Percentiles rank a stretch among this genome's conserved stretches.
Conservation (phyloP, 1,140 invertebrate species). For the Catajapyx aquilonaris region DNA sequence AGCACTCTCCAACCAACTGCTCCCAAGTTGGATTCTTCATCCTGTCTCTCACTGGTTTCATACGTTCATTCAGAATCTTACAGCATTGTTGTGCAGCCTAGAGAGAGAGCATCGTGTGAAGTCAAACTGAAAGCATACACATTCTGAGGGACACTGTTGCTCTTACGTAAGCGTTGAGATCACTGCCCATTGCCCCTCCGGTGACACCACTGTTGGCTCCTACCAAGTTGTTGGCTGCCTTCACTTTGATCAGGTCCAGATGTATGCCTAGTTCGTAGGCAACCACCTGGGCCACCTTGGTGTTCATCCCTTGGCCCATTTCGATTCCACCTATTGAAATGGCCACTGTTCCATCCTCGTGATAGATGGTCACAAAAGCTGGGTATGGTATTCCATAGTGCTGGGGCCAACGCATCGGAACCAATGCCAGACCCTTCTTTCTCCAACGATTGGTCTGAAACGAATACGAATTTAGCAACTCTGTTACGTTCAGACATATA, state of each 20-base stretch:
- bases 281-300: constrained; percentile 56
- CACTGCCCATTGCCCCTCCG: constrained; percentile 48
- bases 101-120: too few species aligned
- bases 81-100: constrained; percentile 46
- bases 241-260: constrained; percentile 39
- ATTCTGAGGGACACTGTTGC: too few species aligned
- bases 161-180: constrained; percentile 39
- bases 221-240: constrained; percentile 36
- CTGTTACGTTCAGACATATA: too few species aligned
- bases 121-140: too few species aligned
- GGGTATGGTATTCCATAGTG: constrained; percentile 32
- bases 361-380: constrained; percentile 45
- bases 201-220: constrained; percentile 38
- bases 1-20: constrained; percentile 34
- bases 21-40: constrained; percentile 39
- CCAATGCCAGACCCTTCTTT: constrained; percentile 43
- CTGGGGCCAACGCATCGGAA: constrained; percentile 41
- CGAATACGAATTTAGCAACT: too few species aligned
- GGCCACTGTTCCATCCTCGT: constrained; percentile 49
- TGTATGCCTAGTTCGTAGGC: constrained; percentile 50
- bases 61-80: constrained; percentile 32
- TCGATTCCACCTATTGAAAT: constrained; percentile 59
- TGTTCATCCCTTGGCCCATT: constrained; percentile 67
- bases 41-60: constrained; percentile 35
- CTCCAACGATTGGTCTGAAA: constrained; percentile 45